Conservation (phyloP, 2,888 invertebrate species). For the Petrolisthes manimaculis region DNA sequence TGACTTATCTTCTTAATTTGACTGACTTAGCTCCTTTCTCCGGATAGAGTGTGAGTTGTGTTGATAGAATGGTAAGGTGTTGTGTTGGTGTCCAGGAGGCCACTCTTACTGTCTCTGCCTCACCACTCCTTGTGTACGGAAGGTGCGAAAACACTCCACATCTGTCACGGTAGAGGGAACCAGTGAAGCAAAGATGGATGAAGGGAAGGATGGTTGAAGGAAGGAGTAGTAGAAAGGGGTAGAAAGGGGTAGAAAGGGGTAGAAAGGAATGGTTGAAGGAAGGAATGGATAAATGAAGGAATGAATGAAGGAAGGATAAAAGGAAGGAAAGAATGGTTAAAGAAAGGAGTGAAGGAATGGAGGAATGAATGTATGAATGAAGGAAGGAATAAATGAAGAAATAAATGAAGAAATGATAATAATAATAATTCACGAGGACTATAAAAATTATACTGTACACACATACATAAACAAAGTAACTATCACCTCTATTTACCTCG, state of each 20-base stretch:
- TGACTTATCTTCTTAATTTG: too few species aligned
- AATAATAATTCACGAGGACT: not conserved
- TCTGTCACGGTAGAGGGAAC: too few species aligned
- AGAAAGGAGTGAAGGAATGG: constrained; percentile 8
- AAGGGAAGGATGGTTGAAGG: too few species aligned
- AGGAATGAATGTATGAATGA: too few species aligned
- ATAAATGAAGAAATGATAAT: constrained; percentile 5
- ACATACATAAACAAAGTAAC: not conserved
- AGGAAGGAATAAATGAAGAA: constrained; percentile 6
- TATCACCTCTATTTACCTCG: not conserved
- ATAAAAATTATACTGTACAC: constrained; percentile 6
- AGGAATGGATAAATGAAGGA: not conserved
- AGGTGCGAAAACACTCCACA: not conserved
- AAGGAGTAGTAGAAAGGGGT: not conserved
- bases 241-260: constrained; percentile 1
- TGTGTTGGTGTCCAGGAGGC: not conserved
- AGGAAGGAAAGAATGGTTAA: not conserved
- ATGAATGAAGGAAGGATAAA: constrained; percentile 9
- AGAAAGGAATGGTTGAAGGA: not conserved
- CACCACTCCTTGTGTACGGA: not conserved
- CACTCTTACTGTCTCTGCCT: not conserved
- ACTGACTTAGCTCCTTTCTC: constrained; percentile 11
- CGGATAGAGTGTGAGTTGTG: not conserved
- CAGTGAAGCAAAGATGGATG: too few species aligned
- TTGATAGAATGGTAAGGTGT: not conserved